Conservation (phyloP, 1,140 invertebrate species). For the Bombus ignitus region DNA sequence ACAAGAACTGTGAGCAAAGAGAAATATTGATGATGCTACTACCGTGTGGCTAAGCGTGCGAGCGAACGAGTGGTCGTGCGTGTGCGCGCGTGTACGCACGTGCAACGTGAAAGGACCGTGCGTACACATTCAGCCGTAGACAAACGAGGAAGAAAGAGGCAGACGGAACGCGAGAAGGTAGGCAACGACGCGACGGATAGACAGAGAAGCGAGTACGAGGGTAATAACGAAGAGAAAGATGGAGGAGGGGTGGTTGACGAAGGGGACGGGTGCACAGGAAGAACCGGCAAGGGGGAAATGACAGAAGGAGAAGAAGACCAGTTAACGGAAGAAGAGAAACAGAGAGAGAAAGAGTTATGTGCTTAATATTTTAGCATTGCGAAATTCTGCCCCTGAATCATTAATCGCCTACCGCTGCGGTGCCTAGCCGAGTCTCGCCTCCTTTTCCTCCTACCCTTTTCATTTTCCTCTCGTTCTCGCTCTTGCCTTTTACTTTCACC, state of each 20-base stretch:
- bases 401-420: conserved; percentile 74
- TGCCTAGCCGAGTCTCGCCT: conserved; percentile 62
- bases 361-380: conserved; percentile 80
- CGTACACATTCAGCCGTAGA: conserved; percentile 54
- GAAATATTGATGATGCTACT: conserved; percentile 79
- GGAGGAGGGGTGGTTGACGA: conserved; percentile 52
- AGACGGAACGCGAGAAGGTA: conserved; percentile 49
- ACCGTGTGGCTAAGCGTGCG: conserved; percentile 71
- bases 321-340: conserved; percentile 1
- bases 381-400: conserved; percentile 79
- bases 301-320: conserved; percentile 6
- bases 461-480: conserved; percentile 16
- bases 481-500: conserved; percentile 24
- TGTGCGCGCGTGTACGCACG: conserved; percentile 38
- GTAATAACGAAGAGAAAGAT: conserved; percentile 49
- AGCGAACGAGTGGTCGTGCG: conserved; percentile 47
- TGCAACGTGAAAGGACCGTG: conserved; percentile 58
- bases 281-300: conserved; percentile 11
- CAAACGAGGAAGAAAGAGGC: conserved; percentile 45
- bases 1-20: conserved; percentile 82
- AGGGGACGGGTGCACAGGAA: conserved; percentile 6
- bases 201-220: conserved; percentile 19
- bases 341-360: conserved; percentile 72
- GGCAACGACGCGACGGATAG: conserved; percentile 10
- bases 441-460: conserved; percentile 41